Conservation (phyloP, 2,888 invertebrate genomes). For the Erebia epiphron region DNA sequence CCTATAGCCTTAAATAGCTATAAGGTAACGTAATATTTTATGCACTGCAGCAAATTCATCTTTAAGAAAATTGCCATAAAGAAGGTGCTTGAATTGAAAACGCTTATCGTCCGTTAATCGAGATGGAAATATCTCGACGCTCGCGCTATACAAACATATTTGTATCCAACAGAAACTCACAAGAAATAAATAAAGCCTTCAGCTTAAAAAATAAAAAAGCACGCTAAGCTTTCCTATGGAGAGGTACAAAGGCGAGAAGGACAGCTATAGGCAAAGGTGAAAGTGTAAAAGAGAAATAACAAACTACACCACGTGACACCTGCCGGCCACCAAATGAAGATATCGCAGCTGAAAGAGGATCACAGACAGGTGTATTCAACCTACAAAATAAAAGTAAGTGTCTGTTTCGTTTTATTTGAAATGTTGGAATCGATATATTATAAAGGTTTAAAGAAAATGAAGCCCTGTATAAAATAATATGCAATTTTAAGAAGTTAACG, state of each 20-base stretch:
- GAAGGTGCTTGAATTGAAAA: constrained; percentile 1
- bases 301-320: constrained; percentile 74
- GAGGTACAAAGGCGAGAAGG: constrained; percentile 64
- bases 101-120: constrained; percentile 5
- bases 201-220: constrained; percentile 58
- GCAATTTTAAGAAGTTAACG: neutral
- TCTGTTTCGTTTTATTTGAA: constrained; percentile 29
- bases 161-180: constrained; percentile 65
- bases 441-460: neutral
- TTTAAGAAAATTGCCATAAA: too few relatives aligned
- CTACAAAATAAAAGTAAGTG: constrained; percentile 41
- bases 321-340: constrained; percentile 82
- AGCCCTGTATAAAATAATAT: neutral
- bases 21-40: too few relatives aligned
- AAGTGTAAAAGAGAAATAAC: constrained; percentile 49
- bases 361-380: constrained; percentile 59
- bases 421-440: constrained; percentile 26
- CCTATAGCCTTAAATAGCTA: too few relatives aligned
- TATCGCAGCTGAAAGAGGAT: constrained; percentile 79
- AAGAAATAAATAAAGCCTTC: constrained; percentile 76
- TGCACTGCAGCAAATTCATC: too few relatives aligned
- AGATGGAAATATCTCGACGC: constrained; percentile 36
- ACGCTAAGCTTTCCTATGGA: constrained; percentile 68
- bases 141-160: constrained; percentile 51
- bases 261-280: constrained; percentile 41